These are phyloP conservation scores for Neodiprion lecontei DNA, from an alignment of 1,140 invertebrate genomes.

Conservation along the genomic window DNA sequence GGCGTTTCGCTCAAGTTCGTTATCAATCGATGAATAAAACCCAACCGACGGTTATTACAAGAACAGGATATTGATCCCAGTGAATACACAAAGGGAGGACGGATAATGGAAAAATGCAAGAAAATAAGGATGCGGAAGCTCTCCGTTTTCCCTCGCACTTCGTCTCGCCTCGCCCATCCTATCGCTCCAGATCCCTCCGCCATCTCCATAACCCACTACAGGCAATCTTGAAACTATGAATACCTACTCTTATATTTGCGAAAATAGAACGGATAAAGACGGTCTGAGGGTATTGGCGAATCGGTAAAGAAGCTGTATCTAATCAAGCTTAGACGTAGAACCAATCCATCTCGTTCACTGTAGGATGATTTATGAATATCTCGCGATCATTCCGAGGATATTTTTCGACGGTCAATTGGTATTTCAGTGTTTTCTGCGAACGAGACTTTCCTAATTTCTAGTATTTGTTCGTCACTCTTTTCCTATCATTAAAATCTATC, in stretches of 20 bases:
- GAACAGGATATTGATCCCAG: conserved; percentile 21
- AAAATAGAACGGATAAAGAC: background rate
- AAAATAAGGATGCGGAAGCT: conserved; percentile 10
- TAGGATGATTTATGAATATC: no score
- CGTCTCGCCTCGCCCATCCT: background rate
- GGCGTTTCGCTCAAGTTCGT: background rate
- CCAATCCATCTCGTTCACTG: background rate
- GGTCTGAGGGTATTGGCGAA: background rate
- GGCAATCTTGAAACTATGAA: background rate
- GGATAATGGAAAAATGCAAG: conserved; percentile 12
- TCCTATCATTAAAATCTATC: no score
- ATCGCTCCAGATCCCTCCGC: background rate
- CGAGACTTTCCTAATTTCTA: no score
- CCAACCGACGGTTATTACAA: background rate
- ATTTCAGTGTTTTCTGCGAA: no score
- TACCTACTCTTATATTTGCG: background rate
- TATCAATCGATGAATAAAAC: background rate
- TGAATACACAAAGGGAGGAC: conserved; percentile 11
- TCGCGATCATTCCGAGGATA: no score
- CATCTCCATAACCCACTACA: background rate
- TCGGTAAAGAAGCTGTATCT: background rate
- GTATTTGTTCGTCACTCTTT: no score
- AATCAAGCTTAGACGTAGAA: background rate
- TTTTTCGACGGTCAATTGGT: no score
- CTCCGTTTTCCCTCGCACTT: background rate